Conservation (phyloP, 2,113 vertebrate species). For the Embiotoca jacksoni region DNA sequence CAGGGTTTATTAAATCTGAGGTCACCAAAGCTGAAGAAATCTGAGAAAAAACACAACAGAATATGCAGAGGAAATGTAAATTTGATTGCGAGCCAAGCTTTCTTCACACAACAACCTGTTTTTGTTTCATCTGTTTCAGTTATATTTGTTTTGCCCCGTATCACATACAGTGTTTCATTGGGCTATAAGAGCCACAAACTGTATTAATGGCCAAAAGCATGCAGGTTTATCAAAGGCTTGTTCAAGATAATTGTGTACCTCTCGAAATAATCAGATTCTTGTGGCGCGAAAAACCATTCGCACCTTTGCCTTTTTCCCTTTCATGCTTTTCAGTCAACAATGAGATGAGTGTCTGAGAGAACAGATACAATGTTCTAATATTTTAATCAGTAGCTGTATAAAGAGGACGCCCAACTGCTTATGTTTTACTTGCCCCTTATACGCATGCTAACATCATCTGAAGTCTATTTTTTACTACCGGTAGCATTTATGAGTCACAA, state of each 20-base stretch:
- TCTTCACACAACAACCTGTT: neutral
- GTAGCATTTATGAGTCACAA: too few relatives aligned
- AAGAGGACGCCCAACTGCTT: neutral
- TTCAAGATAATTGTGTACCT: neutral
- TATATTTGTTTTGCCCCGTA: constrained; percentile 3
- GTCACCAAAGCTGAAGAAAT: constrained; percentile 62
- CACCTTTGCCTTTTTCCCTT: too few relatives aligned
- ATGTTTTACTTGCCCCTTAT: neutral
- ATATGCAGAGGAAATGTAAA: constrained; percentile 20
- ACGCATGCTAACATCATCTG: neutral
- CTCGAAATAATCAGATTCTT: too few relatives aligned
- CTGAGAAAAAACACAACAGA: constrained; percentile 8
- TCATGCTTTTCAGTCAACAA: too few relatives aligned
- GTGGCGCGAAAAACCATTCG: too few relatives aligned
- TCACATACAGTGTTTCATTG: neutral
- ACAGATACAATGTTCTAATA: too few relatives aligned
- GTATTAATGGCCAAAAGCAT: neutral
- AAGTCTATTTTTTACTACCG: neutral
- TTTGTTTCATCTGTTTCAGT: neutral
- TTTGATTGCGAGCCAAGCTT: constrained; percentile 19
- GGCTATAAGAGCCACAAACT: neutral
- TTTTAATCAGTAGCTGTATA: too few relatives aligned
- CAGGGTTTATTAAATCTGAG: constrained; percentile 55
- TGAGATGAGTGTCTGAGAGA: too few relatives aligned
- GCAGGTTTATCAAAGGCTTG: neutral